Evolutionary conservation across 2,113 vertebrate genomes (phyloP).

Genomic region (Orthochromis indermauri): DNA sequence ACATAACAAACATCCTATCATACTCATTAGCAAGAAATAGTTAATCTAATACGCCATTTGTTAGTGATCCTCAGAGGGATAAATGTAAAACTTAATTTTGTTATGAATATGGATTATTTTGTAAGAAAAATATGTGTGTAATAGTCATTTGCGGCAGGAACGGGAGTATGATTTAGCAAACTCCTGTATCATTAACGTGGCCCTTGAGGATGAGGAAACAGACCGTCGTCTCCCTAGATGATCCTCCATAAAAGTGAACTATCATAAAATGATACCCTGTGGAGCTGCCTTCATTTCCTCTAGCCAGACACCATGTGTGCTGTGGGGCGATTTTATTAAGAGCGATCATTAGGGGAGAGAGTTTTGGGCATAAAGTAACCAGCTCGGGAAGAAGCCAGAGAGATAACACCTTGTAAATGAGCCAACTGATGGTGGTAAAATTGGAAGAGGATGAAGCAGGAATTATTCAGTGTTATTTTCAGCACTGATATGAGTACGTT

Average conservation of each 20-base stretch:
- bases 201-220: constrained; percentile 12
- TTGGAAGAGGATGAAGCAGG: neutral
- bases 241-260: constrained; percentile 16
- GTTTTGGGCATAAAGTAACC: neutral
- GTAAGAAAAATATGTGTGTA: neutral
- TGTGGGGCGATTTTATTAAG: neutral
- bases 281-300: constrained; percentile 29
- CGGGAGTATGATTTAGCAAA: neutral
- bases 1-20: neutral
- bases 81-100: neutral
- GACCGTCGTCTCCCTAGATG: neutral
- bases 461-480: constrained; percentile 16
- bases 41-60: neutral
- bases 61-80: neutral
- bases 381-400: neutral
- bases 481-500: neutral
- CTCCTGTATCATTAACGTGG: neutral
- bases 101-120: neutral
- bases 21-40: neutral
- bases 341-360: neutral
- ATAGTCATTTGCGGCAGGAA: neutral
- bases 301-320: neutral
- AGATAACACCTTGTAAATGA: constrained; percentile 54
- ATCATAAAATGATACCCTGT: neutral
- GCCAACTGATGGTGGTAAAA: constrained; percentile 23